A percentile compares a stretch with the other conserved stretches of the same genome.
phyloP scores from a whole-genome alignment of 1,140 invertebrate genomes.

The Aporrectodea caliginosa region DNA sequence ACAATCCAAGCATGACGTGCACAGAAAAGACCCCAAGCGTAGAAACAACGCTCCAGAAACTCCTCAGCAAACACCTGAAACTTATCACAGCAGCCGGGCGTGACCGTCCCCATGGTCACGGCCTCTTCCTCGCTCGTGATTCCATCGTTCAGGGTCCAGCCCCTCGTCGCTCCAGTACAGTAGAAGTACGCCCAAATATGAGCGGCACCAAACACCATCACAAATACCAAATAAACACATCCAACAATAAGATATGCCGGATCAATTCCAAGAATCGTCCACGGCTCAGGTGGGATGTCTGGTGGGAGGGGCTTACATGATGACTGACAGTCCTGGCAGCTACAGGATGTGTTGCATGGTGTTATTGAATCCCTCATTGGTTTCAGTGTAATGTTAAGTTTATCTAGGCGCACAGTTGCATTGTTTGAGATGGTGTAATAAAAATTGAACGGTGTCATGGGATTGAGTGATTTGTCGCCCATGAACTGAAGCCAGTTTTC shows the following conservation, averaged over 20 bases:
- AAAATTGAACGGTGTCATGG: conserved; percentile 63
- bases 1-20: conserved; percentile 74
- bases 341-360: conserved; percentile 73
- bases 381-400: conserved; percentile 51
- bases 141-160: neutral
- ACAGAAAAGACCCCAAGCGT: conserved; percentile 73
- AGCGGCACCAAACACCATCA: conserved; percentile 46
- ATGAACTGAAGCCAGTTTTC: conserved; percentile 4
- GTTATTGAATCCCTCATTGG: conserved; percentile 64
- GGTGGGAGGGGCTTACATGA: conserved; percentile 73
- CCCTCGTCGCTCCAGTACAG: neutral
- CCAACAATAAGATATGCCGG: conserved; percentile 72
- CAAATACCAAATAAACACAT: conserved; percentile 65
- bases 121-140: neutral
- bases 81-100: conserved; percentile 60
- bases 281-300: conserved; percentile 64
- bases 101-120: neutral
- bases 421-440: conserved; percentile 66
- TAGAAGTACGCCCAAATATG: conserved; percentile 40
- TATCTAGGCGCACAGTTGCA: conserved; percentile 12
- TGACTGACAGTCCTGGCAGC: conserved; percentile 79
- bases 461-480: conserved; percentile 56
- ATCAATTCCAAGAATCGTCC: conserved; percentile 68
- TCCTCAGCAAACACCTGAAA: conserved; percentile 73
- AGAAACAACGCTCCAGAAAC: conserved; percentile 72